Evolutionary conservation across 37 sponge, comb jelly and placozoan genomes (phyloP), one percentile per base, ranked within the genome.

Genomic region (Chondrilla cf. caribensis): DNA sequence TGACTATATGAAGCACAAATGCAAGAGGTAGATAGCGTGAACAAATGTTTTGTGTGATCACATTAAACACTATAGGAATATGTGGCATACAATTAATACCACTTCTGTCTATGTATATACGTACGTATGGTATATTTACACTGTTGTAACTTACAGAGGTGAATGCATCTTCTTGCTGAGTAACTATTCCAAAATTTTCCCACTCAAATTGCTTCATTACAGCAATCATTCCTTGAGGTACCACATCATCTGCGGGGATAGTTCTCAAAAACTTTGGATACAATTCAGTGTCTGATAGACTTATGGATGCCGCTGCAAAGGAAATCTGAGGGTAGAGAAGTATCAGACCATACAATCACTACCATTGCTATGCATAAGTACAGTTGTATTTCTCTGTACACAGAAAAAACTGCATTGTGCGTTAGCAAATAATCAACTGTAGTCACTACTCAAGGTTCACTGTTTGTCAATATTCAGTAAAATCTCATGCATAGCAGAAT

Each of bases 91-190:
- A n/a, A n/a, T n/a, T n/a, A n/a, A n/a, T n/a, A n/a, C n/a, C n/a
- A n/a, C n/a, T n/a, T n/a, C n/a, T n/a, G n/a, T n/a, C n/a, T n/a
- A n/a, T n/a, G n/a, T n/a, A n/a, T n/a, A n/a, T n/a, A n/a, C n/a
- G n/a, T n/a, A n/a, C n/a, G n/a, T n/a, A n/a, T n/a, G n/a, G n/a
- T n/a, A n/a, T n/a, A n/a, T n/a, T n/a, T n/a, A n/a, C n/a, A n/a
- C n/a, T n/a, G n/a, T n/a, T n/a, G n/a, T n/a, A n/a, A 47, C 51
- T 14, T 47, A 47, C 51, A 47, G 51, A 47, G 11, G 51, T 47
- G 51, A 47, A 47, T 6, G 44, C 44, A 43, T 73, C 76, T 38
- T 73, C 76, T 38, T 73, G 76, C 44, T 73, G 76, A 8, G 42
- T 73, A 37, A 73, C 40, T 5, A 39, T 24, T 4, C 76, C 76